These are phyloP conservation scores for Anthonomus grandis DNA, from an alignment of 1,140 invertebrate species.

Conservation along the genomic window DNA sequence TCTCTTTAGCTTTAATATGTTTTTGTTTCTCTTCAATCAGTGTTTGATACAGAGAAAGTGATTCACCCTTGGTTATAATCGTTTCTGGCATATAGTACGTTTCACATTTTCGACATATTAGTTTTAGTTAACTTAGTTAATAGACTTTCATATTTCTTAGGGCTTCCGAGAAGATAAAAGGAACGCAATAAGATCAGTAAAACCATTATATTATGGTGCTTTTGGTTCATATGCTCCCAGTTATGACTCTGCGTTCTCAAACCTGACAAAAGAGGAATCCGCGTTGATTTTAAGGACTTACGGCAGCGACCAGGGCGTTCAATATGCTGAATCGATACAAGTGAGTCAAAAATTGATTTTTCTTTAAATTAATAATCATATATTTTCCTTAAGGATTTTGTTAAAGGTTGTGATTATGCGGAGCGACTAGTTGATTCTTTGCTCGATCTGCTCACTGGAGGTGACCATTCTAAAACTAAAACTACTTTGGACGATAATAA, in stretches of 20 bases:
- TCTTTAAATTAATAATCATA: background rate
- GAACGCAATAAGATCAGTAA: conserved; percentile 84
- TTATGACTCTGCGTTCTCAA: conserved; percentile 94
- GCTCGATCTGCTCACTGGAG: conserved; percentile 75
- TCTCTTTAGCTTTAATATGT: too few relatives aligned
- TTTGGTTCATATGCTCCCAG: conserved; percentile 93
- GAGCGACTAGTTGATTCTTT: conserved; percentile 80
- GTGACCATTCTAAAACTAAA: conserved; percentile 78
- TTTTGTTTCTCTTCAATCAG: too few relatives aligned
- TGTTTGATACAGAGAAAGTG: too few relatives aligned
- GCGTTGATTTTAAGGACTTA: conserved; percentile 89
- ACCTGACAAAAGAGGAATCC: conserved; percentile 89
- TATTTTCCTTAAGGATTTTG: conserved; percentile 67
- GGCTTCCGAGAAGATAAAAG: conserved; percentile 84
- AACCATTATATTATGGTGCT: conserved; percentile 89
- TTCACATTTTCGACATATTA: too few relatives aligned
- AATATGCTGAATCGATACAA: conserved; percentile 82
- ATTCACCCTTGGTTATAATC: too few relatives aligned
- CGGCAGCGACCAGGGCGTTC: conserved; percentile 82
- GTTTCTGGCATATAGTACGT: too few relatives aligned
- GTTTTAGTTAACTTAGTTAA: too few relatives aligned
- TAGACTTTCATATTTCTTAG: too few relatives aligned
- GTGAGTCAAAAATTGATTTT: conserved; percentile 31
- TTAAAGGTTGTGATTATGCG: conserved; percentile 79
- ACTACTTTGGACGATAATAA: conserved; percentile 58